A percentile compares a stretch with the other conserved stretches of the same genome.
Conservation (phyloP, 2,888 invertebrate genomes). For the Augochlorella aurata region DNA sequence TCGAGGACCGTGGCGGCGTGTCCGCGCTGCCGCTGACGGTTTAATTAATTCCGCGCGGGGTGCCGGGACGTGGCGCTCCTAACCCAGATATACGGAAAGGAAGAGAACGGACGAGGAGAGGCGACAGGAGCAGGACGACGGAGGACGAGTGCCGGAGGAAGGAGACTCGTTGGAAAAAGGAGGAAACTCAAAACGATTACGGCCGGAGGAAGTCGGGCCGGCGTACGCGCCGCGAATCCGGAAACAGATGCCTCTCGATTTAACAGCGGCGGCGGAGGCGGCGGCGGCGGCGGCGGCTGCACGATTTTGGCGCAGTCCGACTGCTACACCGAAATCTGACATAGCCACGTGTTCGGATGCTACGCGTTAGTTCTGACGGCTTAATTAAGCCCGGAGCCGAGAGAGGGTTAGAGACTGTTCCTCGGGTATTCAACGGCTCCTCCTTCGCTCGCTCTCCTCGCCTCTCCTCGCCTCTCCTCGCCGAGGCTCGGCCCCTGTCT, state of each 20-base stretch:
- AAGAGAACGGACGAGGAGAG: background rate
- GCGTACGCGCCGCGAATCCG: conserved; percentile 45
- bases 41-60: conserved; percentile 72
- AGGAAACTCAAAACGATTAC: conserved; percentile 44
- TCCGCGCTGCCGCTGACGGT: conserved; percentile 70
- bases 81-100: conserved; percentile 32
- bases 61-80: conserved; percentile 37
- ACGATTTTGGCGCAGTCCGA: conserved; percentile 55
- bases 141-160: background rate
- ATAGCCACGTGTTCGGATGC: conserved; percentile 69
- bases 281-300: conserved; percentile 2
- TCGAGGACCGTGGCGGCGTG: conserved; percentile 1
- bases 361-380: conserved; percentile 70
- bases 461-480: background rate
- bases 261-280: conserved; percentile 27
- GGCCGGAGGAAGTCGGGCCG: conserved; percentile 30
- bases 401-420: conserved; percentile 56
- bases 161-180: conserved; percentile 32
- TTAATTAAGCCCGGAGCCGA: conserved; percentile 66
- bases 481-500: background rate
- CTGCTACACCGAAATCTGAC: conserved; percentile 67
- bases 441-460: background rate
- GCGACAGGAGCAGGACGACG: background rate
- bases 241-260: conserved; percentile 59
- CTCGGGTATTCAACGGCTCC: conserved; percentile 56